Conservation (phyloP, 2,113 vertebrate genomes). For the Nasalis larvatus region DNA sequence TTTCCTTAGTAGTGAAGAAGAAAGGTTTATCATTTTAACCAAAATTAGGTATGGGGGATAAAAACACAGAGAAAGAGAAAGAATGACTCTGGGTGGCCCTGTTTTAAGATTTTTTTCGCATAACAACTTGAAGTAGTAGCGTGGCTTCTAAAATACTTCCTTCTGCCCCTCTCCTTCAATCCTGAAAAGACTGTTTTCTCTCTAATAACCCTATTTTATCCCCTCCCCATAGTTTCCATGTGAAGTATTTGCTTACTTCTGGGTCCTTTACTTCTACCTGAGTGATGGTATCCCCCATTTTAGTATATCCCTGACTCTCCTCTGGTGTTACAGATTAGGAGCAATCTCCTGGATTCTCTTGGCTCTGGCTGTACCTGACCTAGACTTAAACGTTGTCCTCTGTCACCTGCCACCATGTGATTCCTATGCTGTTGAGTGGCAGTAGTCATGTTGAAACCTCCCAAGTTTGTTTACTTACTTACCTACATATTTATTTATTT, state of each 20-base stretch:
- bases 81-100: background rate
- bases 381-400: background rate
- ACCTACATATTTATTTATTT: no score
- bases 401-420: background rate
- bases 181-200: background rate
- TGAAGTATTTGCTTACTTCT: background rate
- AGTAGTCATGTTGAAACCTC: background rate
- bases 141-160: background rate
- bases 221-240: background rate
- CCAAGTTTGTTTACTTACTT: background rate
- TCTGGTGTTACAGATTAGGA: background rate
- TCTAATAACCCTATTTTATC: background rate
- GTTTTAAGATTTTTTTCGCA: background rate
- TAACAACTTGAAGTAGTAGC: background rate
- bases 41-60: background rate
- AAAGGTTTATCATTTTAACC: conserved; percentile 32
- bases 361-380: background rate
- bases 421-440: background rate
- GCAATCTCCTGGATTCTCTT: background rate
- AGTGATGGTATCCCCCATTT: background rate
- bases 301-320: background rate
- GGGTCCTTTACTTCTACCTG: background rate
- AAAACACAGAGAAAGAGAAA: background rate
- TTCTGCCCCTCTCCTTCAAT: background rate
- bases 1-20: background rate